Base-by-base conservation (phyloP, 1,140 invertebrate genomes). In the Globodera rostochiensis region DNA sequence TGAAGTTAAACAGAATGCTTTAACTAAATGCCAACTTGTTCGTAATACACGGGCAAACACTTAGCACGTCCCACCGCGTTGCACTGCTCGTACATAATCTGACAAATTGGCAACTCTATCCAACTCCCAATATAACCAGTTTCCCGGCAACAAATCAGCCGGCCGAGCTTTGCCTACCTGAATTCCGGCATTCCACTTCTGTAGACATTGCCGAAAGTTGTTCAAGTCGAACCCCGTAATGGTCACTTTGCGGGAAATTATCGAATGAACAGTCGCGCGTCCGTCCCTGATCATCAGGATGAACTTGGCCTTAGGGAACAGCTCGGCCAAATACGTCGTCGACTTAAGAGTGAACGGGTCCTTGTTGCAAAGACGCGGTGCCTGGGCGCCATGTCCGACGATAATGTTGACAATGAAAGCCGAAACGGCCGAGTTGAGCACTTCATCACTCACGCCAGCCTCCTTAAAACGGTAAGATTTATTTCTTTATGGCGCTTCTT, bases 231-330 rank as follows among this genome's bases (percentile, higher is more conserved):
- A 99, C 3, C 97, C 97, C 25, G 96, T 96, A 88, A 98, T 98
- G 73, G 96, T 98, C 74, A 94, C 94, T 93, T 96, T 95, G 88
- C 96, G 92, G n/a, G 95, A 95, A 90, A 97, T 95, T 90, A 97
- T 97, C 74, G 97, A 98, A 92, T 99, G 96, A 74, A 98, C 96
- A 11, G 96, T 97, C 50, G 97, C 97, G 77, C 97, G 93, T 4
- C 97, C 97, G 90, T 99, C 97, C 84, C 97, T 93, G 74, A 98
- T 94, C 95, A 99, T 98, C 90, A 98, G 95, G 85, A 99, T 92
- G 91, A 97, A 99, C 91, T 98, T 98, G 57, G 96, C 91, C 84
- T 93, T 92, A 8, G 93, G 93, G 87, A 94, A 94, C 70, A 93
- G 83, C 84, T 92, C 88, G 13, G 91, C 90, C 60, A 94, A 90